Evolutionary conservation across 2,797 vertebrate species (phyloP), one percentile per base, ranked within the genome.

Genomic region (Lutjanus campechanus): DNA sequence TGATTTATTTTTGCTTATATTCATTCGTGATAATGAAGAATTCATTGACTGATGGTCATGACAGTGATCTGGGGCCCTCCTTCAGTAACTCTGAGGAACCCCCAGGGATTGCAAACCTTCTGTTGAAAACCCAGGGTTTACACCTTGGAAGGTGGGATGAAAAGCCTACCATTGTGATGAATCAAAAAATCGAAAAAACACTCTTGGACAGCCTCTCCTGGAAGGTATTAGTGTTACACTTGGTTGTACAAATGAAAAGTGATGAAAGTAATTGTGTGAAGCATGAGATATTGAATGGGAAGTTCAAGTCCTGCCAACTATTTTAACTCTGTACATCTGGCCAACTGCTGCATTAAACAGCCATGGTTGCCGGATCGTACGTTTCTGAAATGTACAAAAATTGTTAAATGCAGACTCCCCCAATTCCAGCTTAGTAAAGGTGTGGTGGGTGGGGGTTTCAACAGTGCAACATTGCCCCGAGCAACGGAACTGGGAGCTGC

Each of bases 401-500:
- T 9, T 11, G 13, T 43, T 4, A 11, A 7, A 53, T 2, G 7
- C 41, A 15, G 11, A 8, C 22, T 8, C 15, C 29, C 8, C 9
- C 49, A 41, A 40, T 17, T 62, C 41, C 1, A 16, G 12, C 7
- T 11, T 49, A 2, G n/a, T 5, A 25, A 47, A 41, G n/a, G 44
- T 71, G 16, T 60, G 44, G 12, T 25, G 20, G 29, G 20, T 25
- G 11, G 49, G 10, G 4, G 16, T 11, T 55, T 46, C 16, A 46
- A 11, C 25, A 58, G 36, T 41, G 46, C 73, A 76, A 19, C 3
- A 41, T 56, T 69, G 11, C 53, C 66, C 22, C 22, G 49, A 67
- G 69, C 65, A 65, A 62, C 51, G 36, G 53, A 67, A 56, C 50
- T 16, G n/a, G 44, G 29, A 20, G n/a, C 59, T 58, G 49, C 72